phyloP scores from a whole-genome alignment of 2,797 vertebrate species.

The Fratercula arctica region DNA sequence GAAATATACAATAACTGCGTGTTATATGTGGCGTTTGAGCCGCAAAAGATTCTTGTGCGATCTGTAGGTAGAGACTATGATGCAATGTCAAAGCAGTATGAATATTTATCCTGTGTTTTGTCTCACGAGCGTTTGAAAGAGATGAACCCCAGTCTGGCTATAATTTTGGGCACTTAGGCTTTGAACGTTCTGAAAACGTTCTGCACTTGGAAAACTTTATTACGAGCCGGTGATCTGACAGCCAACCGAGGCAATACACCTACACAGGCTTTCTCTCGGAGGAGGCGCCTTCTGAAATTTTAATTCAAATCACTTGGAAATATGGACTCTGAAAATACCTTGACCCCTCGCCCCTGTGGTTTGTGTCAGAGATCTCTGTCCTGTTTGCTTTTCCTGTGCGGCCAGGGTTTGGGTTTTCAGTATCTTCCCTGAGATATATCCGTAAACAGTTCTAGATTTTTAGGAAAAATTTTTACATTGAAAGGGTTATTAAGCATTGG shows the following conservation, averaged over 20 bases:
- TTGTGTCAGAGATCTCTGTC: neutral
- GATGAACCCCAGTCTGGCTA: neutral
- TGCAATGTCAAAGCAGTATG: neutral
- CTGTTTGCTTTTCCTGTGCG: neutral
- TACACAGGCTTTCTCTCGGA: neutral
- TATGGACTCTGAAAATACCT: neutral
- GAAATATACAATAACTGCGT: neutral
- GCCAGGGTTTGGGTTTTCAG: neutral
- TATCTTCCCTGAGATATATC: neutral
- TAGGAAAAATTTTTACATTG: no score
- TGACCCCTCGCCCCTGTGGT: neutral
- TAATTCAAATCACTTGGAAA: neutral
- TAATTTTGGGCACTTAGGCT: neutral
- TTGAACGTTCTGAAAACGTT: neutral
- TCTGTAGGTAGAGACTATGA: neutral
- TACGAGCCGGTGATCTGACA: neutral
- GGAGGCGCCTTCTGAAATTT: neutral
- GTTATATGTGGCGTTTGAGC: neutral
- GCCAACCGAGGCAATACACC: neutral
- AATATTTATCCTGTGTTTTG: conserved; percentile 13
- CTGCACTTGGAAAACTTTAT: neutral
- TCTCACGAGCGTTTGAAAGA: neutral
- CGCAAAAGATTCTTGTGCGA: neutral
- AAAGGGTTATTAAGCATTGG: no score
- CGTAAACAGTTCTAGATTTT: neutral